Percentiles rank a stretch among this genome's conserved stretches.
phyloP scores from a whole-genome alignment of 1,140 invertebrate species.

The Bathynomus jamesi region DNA sequence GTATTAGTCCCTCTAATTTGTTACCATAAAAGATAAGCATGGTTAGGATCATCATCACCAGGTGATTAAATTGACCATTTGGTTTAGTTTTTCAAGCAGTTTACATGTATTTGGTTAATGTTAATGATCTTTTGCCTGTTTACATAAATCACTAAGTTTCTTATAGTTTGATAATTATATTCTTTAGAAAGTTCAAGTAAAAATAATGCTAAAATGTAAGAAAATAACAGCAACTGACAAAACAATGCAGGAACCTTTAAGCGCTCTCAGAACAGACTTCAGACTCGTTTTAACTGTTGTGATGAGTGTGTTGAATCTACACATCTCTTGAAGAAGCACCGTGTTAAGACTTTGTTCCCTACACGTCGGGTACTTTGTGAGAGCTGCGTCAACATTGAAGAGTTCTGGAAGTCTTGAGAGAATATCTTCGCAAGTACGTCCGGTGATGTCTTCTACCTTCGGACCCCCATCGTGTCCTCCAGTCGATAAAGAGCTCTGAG shows the following conservation, averaged over 20 bases:
- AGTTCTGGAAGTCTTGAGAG: slow-evolving; percentile 46
- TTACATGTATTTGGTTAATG: too few relatives aligned
- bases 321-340: slow-evolving; percentile 53
- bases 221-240: background rate
- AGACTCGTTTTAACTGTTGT: slow-evolving; percentile 43
- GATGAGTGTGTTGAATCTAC: slow-evolving; percentile 48
- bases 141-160: too few relatives aligned
- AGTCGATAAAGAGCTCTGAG: background rate
- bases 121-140: too few relatives aligned
- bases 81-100: too few relatives aligned
- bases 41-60: too few relatives aligned
- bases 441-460: slow-evolving; percentile 45
- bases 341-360: slow-evolving; percentile 53
- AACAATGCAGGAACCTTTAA: slow-evolving; percentile 14
- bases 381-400: slow-evolving; percentile 46
- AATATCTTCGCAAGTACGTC: slow-evolving; percentile 47
- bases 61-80: too few relatives aligned
- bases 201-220: too few relatives aligned
- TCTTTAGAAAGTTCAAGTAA: too few relatives aligned
- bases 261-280: slow-evolving; percentile 27
- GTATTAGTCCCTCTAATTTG: too few relatives aligned
- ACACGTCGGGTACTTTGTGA: slow-evolving; percentile 47
- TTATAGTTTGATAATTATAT: too few relatives aligned
- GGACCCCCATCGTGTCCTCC: slow-evolving; percentile 41
- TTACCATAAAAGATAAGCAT: too few relatives aligned